These are phyloP conservation scores for Harpalus rufipes DNA, from an alignment of 2,888 invertebrate species.

Conservation along the genomic window DNA sequence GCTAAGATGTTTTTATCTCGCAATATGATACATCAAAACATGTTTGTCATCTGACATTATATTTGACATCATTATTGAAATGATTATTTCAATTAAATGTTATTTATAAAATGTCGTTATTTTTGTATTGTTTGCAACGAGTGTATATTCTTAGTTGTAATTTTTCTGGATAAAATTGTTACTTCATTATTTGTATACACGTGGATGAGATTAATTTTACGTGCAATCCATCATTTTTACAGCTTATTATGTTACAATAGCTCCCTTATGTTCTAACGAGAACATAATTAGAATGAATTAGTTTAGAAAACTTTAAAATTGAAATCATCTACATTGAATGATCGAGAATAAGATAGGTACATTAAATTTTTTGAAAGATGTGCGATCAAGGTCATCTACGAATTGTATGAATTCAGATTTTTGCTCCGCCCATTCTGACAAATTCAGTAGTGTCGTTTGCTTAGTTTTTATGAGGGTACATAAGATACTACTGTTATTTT, in stretches of 20 bases:
- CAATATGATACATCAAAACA: constrained; percentile 54
- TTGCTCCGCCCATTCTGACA: too few species aligned
- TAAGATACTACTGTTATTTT: too few species aligned
- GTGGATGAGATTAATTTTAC: constrained; percentile 12
- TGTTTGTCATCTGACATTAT: constrained; percentile 48
- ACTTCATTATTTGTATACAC: constrained; percentile 20
- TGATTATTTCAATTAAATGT: constrained; percentile 58
- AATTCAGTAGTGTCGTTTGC: too few species aligned
- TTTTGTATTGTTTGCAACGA: constrained; percentile 41
- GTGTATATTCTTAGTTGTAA: constrained; percentile 32
- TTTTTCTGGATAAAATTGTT: constrained; percentile 29
- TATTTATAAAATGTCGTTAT: constrained; percentile 55
- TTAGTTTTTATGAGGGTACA: too few species aligned
- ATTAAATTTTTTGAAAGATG: too few species aligned
- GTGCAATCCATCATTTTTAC: constrained; percentile 25
- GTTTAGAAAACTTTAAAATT: background rate
- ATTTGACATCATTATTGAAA: constrained; percentile 57
- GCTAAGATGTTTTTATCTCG: constrained; percentile 50
- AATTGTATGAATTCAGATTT: too few species aligned
- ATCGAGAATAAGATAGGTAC: too few species aligned
- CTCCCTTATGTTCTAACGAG: background rate
- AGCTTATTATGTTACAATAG: background rate
- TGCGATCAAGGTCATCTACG: too few species aligned
- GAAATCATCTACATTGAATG: too few species aligned
- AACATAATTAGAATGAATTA: background rate